Base-by-base conservation (phyloP, 1,140 invertebrate species). In the Zophobas morio region DNA sequence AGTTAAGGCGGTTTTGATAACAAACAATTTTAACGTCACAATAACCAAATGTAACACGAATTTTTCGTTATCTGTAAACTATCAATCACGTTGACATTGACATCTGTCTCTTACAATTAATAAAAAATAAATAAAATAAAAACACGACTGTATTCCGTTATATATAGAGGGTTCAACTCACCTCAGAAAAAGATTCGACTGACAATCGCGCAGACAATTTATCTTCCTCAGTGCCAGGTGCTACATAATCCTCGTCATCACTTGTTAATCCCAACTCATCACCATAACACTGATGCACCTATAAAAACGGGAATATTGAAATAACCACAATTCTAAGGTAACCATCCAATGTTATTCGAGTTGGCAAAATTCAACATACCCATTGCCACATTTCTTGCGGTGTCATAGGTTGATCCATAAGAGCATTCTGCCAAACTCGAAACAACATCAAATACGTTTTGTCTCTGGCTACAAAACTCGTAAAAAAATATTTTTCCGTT, bases 371-470 rank as follows among this genome's bases (percentile, higher is more conserved):
- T 54, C 54, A 49, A 87, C 88, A 82, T 83, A 91, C 91, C 90
- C 93, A 94, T 85, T 95, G 92, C 96, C 96, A 98, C 87, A 98
- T 92, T 88, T 98, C 95, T 84, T 94, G 92, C 70, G 92, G 92
- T 79, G 91, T 90, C 91, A 98, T 94, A 76, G 92, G 94, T 90
- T 97, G 92, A 83, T 96, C 95, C 88, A 98, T 92, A 47, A 98
- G 90, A 78, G 95, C 95, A 90, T 97, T 98, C 88, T 98, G 96
- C 97, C 97, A 98, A 80, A 98, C 91, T 81, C 96, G 90, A 89
- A 98, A 98, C 82, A 98, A 90, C 94, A 97, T 98, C 81, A 98
- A 90, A 89, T 96, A 98, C 1, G 96, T 93, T 86, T 98, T 98
- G 88, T 99, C 97, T 53, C 97, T 88, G 33, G 96, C 92, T 33